Evolutionary conservation across 2,797 vertebrate species (phyloP).

Genomic region (Alfaro cultratus): DNA sequence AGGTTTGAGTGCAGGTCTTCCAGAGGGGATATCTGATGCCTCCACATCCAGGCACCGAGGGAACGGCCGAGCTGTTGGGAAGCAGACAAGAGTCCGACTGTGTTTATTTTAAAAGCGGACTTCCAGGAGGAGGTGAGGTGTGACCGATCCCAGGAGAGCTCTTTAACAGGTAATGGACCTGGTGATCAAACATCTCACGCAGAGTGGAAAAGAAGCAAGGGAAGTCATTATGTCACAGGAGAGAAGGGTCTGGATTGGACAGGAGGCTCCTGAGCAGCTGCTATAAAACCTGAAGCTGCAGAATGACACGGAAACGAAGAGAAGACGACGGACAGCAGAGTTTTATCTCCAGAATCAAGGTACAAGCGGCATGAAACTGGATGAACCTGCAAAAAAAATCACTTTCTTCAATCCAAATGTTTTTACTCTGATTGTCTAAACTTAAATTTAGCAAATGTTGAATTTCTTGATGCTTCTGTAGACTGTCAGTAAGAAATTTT

Average conservation of each 20-base stretch:
- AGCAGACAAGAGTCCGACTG: constrained; percentile 1
- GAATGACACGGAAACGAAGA: constrained; percentile 46
- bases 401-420: background rate
- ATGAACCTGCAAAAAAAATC: constrained; percentile 7
- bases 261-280: constrained; percentile 83
- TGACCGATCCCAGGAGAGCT: constrained; percentile 55
- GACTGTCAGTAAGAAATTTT: background rate
- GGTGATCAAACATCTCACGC: constrained; percentile 60
- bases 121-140: constrained; percentile 19
- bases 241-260: constrained; percentile 86
- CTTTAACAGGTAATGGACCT: constrained; percentile 75
- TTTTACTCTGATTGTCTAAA: background rate
- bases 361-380: constrained; percentile 38
- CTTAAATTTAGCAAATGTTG: background rate
- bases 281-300: constrained; percentile 86
- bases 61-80: constrained; percentile 4
- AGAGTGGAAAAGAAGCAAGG: constrained; percentile 78
- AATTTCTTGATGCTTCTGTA: background rate
- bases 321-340: constrained; percentile 54
- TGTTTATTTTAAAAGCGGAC: constrained; percentile 28
- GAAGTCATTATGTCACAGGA: constrained; percentile 90
- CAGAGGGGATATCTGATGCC: constrained; percentile 11
- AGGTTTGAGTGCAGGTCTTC: background rate
- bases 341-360: constrained; percentile 49
- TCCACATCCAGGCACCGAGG: constrained; percentile 3